A percentile compares a stretch with the other conserved stretches of the same genome.
phyloP scores from a whole-genome alignment of 2,888 invertebrate genomes.

The Ethmia dodecea region DNA sequence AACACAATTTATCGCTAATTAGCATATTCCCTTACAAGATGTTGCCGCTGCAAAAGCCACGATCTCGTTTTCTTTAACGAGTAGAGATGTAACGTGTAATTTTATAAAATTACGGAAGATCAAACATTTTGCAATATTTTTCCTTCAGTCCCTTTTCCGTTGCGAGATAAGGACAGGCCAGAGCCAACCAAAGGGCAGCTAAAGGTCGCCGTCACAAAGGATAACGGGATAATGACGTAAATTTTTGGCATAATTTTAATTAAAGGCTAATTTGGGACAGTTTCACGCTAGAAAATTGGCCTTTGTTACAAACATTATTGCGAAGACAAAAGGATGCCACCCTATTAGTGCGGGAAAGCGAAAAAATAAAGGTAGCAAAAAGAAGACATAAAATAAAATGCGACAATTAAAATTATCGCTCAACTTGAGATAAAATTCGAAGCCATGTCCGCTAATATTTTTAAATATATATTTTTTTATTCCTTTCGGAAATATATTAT shows the following conservation, averaged over 20 bases:
- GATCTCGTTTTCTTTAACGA: constrained; percentile 7
- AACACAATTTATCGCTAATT: too few species aligned
- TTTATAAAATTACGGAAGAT: constrained; percentile 8
- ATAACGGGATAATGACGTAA: constrained; percentile 49
- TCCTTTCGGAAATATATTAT: too few species aligned
- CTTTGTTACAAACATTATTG: constrained; percentile 33
- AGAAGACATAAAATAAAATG: too few species aligned
- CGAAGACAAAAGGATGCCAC: neutral
- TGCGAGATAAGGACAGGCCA: constrained; percentile 51
- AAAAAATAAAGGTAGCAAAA: constrained; percentile 38
- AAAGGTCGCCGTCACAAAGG: constrained; percentile 59
- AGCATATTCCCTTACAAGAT: too few species aligned
- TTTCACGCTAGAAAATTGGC: constrained; percentile 44
- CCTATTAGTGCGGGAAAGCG: too few species aligned
- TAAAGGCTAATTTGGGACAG: constrained; percentile 63
- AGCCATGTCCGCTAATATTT: too few species aligned
- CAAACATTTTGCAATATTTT: constrained; percentile 21
- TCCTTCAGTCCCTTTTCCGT: constrained; percentile 36
- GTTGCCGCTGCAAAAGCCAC: constrained; percentile 3
- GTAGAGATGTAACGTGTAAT: constrained; percentile 8
- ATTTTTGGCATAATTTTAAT: constrained; percentile 66
- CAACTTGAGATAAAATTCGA: too few species aligned
- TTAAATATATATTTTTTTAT: too few species aligned
- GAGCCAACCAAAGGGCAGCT: constrained; percentile 39
- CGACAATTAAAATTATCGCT: too few species aligned